These are phyloP conservation scores for Gracilinanus agilis DNA, from an alignment of 2,113 vertebrate species.

Conservation along the genomic window DNA sequence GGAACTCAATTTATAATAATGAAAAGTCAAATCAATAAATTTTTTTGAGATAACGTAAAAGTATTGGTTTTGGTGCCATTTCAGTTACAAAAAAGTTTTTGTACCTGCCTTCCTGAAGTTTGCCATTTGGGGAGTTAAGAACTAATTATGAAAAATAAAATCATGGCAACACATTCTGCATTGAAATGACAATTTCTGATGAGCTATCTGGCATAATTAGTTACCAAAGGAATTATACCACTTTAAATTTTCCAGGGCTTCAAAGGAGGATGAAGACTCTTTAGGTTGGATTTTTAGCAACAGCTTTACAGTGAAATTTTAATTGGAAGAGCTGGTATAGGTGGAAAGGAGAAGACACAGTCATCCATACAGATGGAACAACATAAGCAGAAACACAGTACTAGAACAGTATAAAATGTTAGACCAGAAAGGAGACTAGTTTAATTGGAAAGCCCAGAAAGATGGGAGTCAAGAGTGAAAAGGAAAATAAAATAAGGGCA, in stretches of 20 bases:
- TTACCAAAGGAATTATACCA: neutral
- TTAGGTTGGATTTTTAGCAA: neutral
- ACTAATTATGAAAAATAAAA: neutral
- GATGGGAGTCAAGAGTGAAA: too few species aligned
- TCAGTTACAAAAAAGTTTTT: neutral
- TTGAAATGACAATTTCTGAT: neutral
- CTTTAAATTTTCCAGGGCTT: neutral
- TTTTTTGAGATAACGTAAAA: neutral
- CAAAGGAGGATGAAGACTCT: neutral
- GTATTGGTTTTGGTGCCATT: neutral
- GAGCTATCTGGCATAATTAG: neutral
- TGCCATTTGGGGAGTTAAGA: neutral
- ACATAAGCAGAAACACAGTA: too few species aligned
- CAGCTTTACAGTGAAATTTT: neutral
- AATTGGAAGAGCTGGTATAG: neutral
- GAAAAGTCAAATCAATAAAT: neutral
- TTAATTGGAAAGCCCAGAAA: too few species aligned
- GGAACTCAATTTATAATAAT: neutral
- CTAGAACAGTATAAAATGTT: too few species aligned
- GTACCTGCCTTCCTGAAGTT: too few species aligned
- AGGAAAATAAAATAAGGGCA: too few species aligned
- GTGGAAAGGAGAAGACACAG: neutral
- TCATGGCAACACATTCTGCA: neutral
- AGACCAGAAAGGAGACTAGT: too few species aligned
- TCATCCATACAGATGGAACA: too few species aligned